Evolutionary conservation across 2,113 vertebrate genomes (phyloP).

Genomic region (Alethe diademata): DNA sequence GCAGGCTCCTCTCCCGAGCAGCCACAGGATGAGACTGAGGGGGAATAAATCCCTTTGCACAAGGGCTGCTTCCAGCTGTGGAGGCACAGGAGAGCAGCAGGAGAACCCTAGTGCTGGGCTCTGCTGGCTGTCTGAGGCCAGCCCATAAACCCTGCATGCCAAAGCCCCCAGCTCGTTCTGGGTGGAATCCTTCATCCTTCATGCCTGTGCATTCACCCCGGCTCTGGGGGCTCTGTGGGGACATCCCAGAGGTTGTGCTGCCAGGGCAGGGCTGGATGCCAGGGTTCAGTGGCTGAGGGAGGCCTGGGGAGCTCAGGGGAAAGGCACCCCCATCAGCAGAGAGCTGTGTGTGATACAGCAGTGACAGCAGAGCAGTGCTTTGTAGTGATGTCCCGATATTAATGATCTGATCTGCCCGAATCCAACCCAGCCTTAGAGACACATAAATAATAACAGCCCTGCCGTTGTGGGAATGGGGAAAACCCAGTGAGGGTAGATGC

Average conservation of each 20-base stretch:
- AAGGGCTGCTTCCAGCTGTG: not conserved
- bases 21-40: not conserved
- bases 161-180: fast-evolving
- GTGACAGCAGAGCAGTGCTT: not conserved
- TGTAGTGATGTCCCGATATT: fast-evolving
- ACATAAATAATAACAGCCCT: not conserved
- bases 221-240: fast-evolving
- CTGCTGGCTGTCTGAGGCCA: not conserved
- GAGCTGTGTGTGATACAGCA: not conserved
- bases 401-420: not conserved
- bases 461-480: not conserved
- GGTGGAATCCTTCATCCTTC: not conserved
- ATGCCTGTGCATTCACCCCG: fast-evolving
- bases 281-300: not conserved
- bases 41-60: not conserved
- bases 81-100: not conserved
- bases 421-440: not conserved
- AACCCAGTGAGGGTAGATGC: not conserved
- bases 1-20: not conserved
- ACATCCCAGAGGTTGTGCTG: not conserved
- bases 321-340: fast-evolving
- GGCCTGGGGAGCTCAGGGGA: not conserved
- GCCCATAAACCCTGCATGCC: not conserved
- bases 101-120: fast-evolving
- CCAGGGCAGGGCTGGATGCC: not conserved